A percentile compares a stretch with the other conserved stretches of the same genome.
Evolutionary conservation across 1,140 invertebrate species (phyloP).

Genomic region (Archivesica marissinica): DNA sequence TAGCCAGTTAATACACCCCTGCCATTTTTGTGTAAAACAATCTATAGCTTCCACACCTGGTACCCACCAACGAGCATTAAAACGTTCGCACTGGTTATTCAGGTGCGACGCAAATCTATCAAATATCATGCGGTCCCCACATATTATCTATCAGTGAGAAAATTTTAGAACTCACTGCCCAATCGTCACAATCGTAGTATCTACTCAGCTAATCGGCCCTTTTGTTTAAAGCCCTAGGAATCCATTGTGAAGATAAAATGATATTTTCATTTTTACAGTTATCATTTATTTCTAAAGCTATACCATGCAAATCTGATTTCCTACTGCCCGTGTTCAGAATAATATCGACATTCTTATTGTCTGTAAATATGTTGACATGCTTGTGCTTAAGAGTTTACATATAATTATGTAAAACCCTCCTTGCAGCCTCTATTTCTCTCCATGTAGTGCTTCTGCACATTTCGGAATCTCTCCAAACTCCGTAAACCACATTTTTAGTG

Average conservation of each 20-base stretch:
- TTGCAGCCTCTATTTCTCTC: conserved; percentile 17
- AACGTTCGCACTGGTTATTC: conserved; percentile 42
- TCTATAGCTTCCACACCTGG: conserved; percentile 47
- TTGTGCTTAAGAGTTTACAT: neutral
- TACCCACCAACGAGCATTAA: conserved; percentile 52
- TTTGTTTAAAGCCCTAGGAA: conserved; percentile 37
- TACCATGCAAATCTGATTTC: neutral
- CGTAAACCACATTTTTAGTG: neutral
- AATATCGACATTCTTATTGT: conserved; percentile 35
- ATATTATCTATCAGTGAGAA: neutral
- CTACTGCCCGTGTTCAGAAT: conserved; percentile 16
- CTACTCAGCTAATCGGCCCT: conserved; percentile 40
- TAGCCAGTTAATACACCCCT: conserved; percentile 25
- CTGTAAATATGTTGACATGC: conserved; percentile 19
- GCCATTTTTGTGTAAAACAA: conserved; percentile 17
- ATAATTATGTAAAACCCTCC: neutral
- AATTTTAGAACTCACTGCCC: neutral
- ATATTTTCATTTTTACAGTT: conserved; percentile 22
- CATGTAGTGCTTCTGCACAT: neutral
- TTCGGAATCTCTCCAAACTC: conserved; percentile 1
- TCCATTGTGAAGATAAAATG: conserved; percentile 2
- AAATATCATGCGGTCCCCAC: conserved; percentile 45
- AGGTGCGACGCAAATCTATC: conserved; percentile 54
- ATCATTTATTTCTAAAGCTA: neutral
- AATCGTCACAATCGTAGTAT: conserved; percentile 48